These are phyloP conservation scores for Drosophila nigromelanica DNA, from an alignment of 1,140 invertebrate species.

Conservation along the genomic window DNA sequence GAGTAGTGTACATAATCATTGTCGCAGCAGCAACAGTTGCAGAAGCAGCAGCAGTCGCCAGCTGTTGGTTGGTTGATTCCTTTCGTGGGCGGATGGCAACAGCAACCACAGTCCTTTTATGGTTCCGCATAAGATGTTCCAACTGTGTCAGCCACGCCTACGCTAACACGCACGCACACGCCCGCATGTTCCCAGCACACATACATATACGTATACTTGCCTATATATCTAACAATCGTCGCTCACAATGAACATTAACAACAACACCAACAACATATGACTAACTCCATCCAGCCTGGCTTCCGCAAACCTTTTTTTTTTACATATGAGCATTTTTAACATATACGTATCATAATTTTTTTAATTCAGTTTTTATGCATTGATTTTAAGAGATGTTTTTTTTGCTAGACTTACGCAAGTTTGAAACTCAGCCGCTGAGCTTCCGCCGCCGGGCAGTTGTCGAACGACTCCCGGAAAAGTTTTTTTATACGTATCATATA, in stretches of 20 bases:
- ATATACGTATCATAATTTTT: slow-evolving; percentile 9
- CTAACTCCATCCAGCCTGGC: slow-evolving; percentile 46
- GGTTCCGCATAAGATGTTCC: slow-evolving; percentile 68
- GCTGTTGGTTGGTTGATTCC: slow-evolving; percentile 9
- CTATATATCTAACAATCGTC: slow-evolving; percentile 42
- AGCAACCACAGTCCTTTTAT: slow-evolving; percentile 69
- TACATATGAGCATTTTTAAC: slow-evolving; percentile 5
- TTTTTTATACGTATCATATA: slow-evolving; percentile 11
- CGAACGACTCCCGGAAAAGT: slow-evolving; percentile 60
- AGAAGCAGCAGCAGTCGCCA: background rate
- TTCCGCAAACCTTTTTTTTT: slow-evolving; percentile 17
- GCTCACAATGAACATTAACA: slow-evolving; percentile 39
- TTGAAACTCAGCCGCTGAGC: slow-evolving; percentile 72
- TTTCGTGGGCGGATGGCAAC: slow-evolving; percentile 2
- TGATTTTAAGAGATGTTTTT: slow-evolving; percentile 20
- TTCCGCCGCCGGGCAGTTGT: slow-evolving; percentile 64
- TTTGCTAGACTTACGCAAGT: slow-evolving; percentile 36
- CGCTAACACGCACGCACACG: slow-evolving; percentile 1
- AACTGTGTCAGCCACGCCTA: slow-evolving; percentile 57
- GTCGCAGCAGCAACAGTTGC: slow-evolving; percentile 12
- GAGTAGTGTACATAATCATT: slow-evolving; percentile 47
- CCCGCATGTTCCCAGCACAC: slow-evolving; percentile 45
- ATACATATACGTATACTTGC: slow-evolving; percentile 55
- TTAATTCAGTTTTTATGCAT: slow-evolving; percentile 13
- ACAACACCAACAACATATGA: slow-evolving; percentile 6